Evolutionary conservation across 2,888 invertebrate species (phyloP).

Genomic region (Megaustenia siamemsis): DNA sequence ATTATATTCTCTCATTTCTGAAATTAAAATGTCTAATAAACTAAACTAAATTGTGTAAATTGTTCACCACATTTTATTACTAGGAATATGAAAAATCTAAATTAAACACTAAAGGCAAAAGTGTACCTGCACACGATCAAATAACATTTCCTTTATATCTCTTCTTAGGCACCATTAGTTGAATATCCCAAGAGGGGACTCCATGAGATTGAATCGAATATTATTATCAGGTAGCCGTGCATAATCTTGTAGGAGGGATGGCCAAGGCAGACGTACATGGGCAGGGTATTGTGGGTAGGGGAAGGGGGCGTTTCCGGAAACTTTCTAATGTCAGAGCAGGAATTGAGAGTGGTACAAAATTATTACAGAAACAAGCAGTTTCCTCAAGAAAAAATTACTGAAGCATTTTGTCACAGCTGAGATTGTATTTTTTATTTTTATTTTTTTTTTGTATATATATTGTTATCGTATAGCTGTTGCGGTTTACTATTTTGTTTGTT

Average conservation of each 20-base stretch:
- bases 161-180: not conserved
- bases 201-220: slow-evolving; percentile 44
- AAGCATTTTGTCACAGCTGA: too few relatives aligned
- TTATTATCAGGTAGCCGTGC: slow-evolving; percentile 44
- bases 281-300: slow-evolving; percentile 48
- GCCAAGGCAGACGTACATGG: slow-evolving; percentile 35
- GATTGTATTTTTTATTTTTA: too few relatives aligned
- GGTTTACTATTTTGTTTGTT: too few relatives aligned
- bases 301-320: slow-evolving; percentile 53
- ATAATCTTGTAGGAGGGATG: slow-evolving; percentile 19
- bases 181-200: not conserved
- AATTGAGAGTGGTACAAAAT: too few relatives aligned
- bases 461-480: too few relatives aligned
- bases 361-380: too few relatives aligned
- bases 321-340: slow-evolving; percentile 14
- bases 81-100: not conserved
- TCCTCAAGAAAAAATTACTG: too few relatives aligned
- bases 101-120: not conserved
- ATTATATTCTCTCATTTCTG: not conserved
- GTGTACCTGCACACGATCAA: slow-evolving; percentile 8
- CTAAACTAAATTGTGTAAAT: too few relatives aligned
- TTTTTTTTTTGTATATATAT: too few relatives aligned
- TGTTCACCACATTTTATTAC: not conserved
- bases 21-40: not conserved
- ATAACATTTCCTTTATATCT: not conserved